These are phyloP conservation scores for Eumeta japonica DNA, from an alignment of 1,140 invertebrate species.

Conservation along the genomic window DNA sequence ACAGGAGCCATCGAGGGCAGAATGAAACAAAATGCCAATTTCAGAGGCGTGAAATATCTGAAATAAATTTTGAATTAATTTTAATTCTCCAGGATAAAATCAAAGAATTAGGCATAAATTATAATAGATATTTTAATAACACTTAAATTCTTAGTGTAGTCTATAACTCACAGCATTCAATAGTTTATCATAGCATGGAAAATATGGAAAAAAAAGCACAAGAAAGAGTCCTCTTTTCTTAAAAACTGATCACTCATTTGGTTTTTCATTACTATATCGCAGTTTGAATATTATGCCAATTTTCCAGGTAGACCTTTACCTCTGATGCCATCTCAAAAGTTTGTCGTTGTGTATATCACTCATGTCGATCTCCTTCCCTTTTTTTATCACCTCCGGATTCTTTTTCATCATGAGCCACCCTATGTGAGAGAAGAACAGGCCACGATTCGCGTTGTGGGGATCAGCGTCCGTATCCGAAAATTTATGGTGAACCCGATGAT, in stretches of 20 bases:
- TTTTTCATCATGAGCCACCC: conserved; percentile 81
- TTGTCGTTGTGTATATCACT: conserved; percentile 73
- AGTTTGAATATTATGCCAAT: neutral
- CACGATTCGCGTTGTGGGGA: conserved; percentile 76
- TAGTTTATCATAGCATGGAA: no score
- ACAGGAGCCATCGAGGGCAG: conserved; percentile 74
- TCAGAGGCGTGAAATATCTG: conserved; percentile 72
- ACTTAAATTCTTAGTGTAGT: no score
- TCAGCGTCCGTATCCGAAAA: conserved; percentile 80
- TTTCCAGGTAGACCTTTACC: conserved; percentile 31
- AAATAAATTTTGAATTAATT: no score
- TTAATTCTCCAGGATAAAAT: no score
- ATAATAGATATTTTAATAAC: no score
- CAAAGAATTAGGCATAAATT: no score
- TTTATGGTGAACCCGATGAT: conserved; percentile 81
- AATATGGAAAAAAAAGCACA: no score
- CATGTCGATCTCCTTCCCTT: conserved; percentile 69
- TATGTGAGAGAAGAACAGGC: conserved; percentile 83
- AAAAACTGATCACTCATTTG: no score
- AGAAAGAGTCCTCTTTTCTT: no score
- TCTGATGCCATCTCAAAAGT: conserved; percentile 70
- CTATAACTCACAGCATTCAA: no score
- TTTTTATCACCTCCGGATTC: conserved; percentile 70
- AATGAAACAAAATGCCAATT: conserved; percentile 72
- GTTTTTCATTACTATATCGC: no score